A percentile compares a stretch with the other conserved stretches of the same genome.
Conservation (phyloP, 64 coral and sea anemone species). For the Pachyseris speciosa region DNA sequence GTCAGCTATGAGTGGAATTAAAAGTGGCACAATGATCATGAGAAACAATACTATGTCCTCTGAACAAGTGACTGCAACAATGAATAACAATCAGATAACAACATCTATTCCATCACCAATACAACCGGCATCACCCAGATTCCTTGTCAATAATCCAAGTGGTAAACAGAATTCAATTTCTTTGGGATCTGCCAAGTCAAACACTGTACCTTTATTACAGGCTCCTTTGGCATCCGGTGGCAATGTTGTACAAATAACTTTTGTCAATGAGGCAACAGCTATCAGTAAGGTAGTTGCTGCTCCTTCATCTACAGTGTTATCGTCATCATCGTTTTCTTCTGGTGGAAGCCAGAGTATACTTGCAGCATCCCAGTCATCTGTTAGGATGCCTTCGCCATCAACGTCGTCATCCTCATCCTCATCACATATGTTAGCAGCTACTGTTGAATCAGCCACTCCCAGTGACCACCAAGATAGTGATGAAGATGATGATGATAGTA, state of each 20-base stretch:
- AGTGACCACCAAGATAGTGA: conserved; percentile 7
- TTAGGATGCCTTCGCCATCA: neutral
- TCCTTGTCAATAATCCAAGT: neutral
- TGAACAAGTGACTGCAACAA: neutral
- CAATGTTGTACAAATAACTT: conserved; percentile 64
- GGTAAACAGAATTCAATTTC: neutral
- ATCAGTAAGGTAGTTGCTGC: conserved; percentile 57
- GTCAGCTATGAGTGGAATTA: neutral
- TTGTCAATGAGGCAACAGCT: conserved; percentile 66
- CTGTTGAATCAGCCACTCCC: neutral
- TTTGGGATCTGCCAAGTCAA: neutral
- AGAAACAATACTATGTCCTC: neutral
- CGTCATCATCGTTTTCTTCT: neutral
- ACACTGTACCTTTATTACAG: conserved; percentile 20
- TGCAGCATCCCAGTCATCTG: neutral
- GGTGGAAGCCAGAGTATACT: neutral
- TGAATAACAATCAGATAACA: neutral
- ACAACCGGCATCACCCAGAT: neutral
- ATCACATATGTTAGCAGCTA: neutral
- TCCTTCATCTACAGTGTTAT: neutral
- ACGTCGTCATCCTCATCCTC: neutral
- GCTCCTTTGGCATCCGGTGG: conserved; percentile 20
- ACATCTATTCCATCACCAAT: neutral
- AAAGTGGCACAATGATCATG: neutral
- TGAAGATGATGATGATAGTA: conserved; percentile 54